phyloP scores from a whole-genome alignment of 2,888 invertebrate species.

The Odontocolon sp. region DNA sequence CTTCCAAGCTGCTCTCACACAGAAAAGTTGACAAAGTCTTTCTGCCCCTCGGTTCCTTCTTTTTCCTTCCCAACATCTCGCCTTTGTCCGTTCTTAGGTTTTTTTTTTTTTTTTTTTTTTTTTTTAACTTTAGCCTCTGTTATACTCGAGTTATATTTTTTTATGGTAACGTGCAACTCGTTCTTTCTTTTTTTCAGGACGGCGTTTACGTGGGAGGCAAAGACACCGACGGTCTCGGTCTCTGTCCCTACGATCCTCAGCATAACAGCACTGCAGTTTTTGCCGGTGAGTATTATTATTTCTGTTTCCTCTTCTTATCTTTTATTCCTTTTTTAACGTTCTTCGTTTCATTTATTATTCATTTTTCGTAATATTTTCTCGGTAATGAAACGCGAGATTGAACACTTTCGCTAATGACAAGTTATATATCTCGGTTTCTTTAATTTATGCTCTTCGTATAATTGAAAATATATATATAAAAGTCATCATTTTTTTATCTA shows the following conservation, averaged over 20 bases:
- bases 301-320: neutral
- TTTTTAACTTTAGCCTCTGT: slow-evolving; percentile 10
- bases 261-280: slow-evolving; percentile 97
- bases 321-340: neutral
- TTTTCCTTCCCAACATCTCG: neutral
- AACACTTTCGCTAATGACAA: no score
- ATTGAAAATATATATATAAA: no score
- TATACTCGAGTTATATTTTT: slow-evolving; percentile 41
- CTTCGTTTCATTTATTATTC: neutral
- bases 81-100: neutral
- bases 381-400: neutral
- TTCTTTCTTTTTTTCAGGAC: slow-evolving; percentile 80
- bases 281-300: slow-evolving; percentile 82
- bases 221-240: slow-evolving; percentile 91
- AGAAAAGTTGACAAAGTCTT: slow-evolving; percentile 18
- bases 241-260: slow-evolving; percentile 96
- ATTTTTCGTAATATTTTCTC: neutral
- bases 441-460: no score
- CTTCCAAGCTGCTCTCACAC: neutral
- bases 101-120: neutral
- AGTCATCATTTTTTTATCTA: no score
- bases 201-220: slow-evolving; percentile 81
- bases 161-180: slow-evolving; percentile 27
- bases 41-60: neutral
- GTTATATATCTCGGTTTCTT: no score